Conservation (phyloP, 2,797 vertebrate species). For the Enteromius argenteus region DNA sequence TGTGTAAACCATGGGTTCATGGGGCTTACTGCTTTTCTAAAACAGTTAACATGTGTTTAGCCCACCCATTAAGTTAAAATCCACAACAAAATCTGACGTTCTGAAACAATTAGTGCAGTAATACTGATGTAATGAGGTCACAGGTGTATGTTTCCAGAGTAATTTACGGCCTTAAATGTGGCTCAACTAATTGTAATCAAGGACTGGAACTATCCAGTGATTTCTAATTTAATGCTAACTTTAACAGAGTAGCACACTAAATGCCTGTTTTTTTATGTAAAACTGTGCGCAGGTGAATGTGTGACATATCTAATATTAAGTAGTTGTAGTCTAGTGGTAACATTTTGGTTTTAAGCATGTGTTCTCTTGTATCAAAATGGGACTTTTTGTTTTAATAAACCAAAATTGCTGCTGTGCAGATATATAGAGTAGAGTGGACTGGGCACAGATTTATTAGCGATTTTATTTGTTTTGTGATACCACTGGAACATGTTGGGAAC, state of each 20-base stretch:
- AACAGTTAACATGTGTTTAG: background rate
- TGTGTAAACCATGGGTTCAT: background rate
- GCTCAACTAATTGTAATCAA: background rate
- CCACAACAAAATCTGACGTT: background rate
- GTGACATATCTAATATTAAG: background rate
- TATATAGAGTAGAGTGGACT: background rate
- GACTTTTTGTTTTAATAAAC: slow-evolving; percentile 9
- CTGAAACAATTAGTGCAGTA: background rate
- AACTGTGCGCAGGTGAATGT: background rate
- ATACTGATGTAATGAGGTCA: background rate
- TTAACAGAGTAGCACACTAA: background rate
- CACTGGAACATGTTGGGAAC: background rate
- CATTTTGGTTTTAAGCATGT: background rate
- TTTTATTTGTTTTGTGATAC: background rate
- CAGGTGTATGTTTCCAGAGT: background rate
- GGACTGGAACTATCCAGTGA: background rate
- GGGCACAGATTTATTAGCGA: background rate
- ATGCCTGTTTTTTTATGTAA: background rate
- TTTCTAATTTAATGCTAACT: background rate
- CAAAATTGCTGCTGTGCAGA: background rate
- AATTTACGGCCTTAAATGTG: background rate
- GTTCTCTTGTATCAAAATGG: background rate
- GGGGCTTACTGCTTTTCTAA: background rate
- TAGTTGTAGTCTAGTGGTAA: background rate
- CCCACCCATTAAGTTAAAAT: background rate